Evolutionary conservation across 2,888 invertebrate genomes (phyloP).

Genomic region (Lagria hirta): DNA sequence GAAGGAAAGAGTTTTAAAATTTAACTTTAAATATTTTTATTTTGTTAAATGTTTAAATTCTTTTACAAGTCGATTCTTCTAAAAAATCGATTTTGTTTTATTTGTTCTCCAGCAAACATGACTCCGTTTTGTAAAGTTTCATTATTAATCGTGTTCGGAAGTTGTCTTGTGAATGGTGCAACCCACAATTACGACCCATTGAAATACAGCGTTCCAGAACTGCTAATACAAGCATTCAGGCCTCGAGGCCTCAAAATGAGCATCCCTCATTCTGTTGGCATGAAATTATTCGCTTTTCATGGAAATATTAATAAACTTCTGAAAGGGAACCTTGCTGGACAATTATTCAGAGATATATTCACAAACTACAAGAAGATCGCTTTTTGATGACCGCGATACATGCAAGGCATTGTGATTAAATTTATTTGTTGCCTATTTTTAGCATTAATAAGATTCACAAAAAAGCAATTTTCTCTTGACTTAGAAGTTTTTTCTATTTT

Average conservation of each 20-base stretch:
- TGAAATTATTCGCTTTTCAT: conserved; percentile 53
- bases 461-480: no score
- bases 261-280: conserved; percentile 50
- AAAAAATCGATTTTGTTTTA: background rate
- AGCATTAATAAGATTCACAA: no score
- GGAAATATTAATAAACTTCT: conserved; percentile 51
- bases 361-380: conserved; percentile 28
- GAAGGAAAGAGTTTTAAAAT: no score
- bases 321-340: conserved; percentile 43
- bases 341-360: conserved; percentile 42
- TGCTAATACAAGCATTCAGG: conserved; percentile 46
- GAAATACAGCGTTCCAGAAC: conserved; percentile 44
- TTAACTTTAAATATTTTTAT: no score
- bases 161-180: conserved; percentile 13
- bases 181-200: conserved; percentile 16
- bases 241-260: conserved; percentile 51
- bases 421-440: no score
- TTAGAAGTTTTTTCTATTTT: no score
- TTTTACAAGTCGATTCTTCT: no score
- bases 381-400: no score
- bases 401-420: no score
- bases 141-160: conserved; percentile 14
- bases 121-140: conserved; percentile 7
- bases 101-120: background rate
- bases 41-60: no score